These are phyloP conservation scores for Drosophila hamatofila DNA, from an alignment of 2,888 invertebrate genomes.

Conservation along the genomic window DNA sequence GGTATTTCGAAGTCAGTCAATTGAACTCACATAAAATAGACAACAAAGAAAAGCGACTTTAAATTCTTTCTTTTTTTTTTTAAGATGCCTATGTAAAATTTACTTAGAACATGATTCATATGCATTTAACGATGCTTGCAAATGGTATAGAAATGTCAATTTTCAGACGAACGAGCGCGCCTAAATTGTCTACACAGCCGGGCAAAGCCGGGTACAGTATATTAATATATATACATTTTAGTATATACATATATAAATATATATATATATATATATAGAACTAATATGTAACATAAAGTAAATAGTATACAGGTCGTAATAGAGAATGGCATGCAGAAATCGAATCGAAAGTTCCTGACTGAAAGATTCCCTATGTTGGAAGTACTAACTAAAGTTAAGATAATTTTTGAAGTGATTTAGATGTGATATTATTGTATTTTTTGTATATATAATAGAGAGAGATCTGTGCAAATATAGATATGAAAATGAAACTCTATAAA, in stretches of 20 bases:
- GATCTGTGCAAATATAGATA: too few species aligned
- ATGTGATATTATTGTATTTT: too few species aligned
- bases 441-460: too few species aligned
- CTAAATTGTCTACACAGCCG: background rate
- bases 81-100: background rate
- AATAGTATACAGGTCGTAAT: background rate
- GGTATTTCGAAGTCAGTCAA: background rate
- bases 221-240: background rate
- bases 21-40: background rate
- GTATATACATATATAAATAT: background rate
- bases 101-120: slow-evolving; percentile 1
- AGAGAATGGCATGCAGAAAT: background rate
- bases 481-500: too few species aligned
- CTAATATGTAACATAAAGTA: background rate
- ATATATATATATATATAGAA: too few species aligned
- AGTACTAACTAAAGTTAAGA: background rate
- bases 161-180: slow-evolving; percentile 1
- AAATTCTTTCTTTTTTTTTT: background rate
- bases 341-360: background rate
- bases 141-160: slow-evolving; percentile 2
- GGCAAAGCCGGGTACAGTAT: background rate
- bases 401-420: too few species aligned
- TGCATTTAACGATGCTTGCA: slow-evolving; percentile 3
- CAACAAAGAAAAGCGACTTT: background rate
- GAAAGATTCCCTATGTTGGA: background rate